phyloP scores from a whole-genome alignment of 1,140 invertebrate species.

The Xylocopa sonorina region DNA sequence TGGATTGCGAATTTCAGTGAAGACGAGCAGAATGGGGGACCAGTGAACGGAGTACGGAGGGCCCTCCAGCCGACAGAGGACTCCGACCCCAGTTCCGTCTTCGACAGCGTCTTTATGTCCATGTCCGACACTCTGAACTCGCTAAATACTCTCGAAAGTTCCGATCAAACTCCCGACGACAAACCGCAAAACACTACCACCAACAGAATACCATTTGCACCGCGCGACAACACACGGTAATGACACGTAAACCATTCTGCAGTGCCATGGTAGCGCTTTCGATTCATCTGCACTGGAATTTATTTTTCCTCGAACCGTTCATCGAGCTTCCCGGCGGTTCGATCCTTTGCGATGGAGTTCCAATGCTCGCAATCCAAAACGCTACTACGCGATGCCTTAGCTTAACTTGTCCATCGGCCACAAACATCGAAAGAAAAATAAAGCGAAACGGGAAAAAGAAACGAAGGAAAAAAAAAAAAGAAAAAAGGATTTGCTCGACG shows the following conservation, averaged over 20 bases:
- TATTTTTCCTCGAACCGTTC: not conserved
- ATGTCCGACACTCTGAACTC: slow-evolving; percentile 82
- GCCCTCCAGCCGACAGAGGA: slow-evolving; percentile 76
- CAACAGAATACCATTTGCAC: slow-evolving; percentile 78
- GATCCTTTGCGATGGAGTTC: not conserved
- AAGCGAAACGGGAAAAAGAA: not conserved
- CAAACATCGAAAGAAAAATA: not conserved
- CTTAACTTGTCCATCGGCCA: not conserved
- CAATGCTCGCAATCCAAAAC: slow-evolving; percentile 1
- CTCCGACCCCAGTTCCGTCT: slow-evolving; percentile 78
- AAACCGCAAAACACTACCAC: slow-evolving; percentile 79
- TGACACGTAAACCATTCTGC: slow-evolving; percentile 60
- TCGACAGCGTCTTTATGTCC: slow-evolving; percentile 81
- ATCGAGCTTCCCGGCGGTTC: not conserved
- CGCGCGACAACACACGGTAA: slow-evolving; percentile 78
- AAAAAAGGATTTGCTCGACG: slow-evolving; percentile 1
- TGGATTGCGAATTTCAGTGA: slow-evolving; percentile 77
- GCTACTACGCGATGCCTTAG: slow-evolving; percentile 1
- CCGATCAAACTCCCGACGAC: slow-evolving; percentile 81
- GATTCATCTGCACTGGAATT: not conserved
- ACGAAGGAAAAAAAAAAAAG: not conserved
- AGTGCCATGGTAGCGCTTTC: slow-evolving; percentile 39
- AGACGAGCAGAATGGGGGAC: slow-evolving; percentile 71
- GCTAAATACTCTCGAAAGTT: slow-evolving; percentile 81
- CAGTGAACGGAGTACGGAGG: slow-evolving; percentile 70